Conservation (phyloP, 2,113 vertebrate genomes). For the Leptobrachium leishanense region DNA sequence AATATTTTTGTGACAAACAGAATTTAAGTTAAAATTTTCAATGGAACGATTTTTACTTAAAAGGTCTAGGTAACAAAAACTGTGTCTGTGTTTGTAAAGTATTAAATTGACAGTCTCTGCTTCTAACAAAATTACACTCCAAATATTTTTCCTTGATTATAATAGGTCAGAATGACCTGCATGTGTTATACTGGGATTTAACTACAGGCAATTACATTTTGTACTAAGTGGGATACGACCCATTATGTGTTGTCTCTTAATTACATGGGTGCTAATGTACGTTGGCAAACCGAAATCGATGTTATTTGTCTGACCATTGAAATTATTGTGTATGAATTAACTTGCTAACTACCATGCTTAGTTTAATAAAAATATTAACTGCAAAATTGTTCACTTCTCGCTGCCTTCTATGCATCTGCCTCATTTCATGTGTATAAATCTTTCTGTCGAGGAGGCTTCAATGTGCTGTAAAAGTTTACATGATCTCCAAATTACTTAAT, state of each 20-base stretch:
- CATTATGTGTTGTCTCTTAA: neutral
- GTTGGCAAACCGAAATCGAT: neutral
- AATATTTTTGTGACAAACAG: too few relatives aligned
- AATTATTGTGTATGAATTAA: neutral
- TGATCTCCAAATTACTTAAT: too few relatives aligned
- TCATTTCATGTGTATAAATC: too few relatives aligned
- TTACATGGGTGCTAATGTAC: neutral
- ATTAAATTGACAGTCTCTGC: slow-evolving; percentile 24
- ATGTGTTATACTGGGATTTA: slow-evolving; percentile 5
- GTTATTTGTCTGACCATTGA: neutral
- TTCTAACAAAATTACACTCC: slow-evolving; percentile 25
- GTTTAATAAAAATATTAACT: too few relatives aligned
- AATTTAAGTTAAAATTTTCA: slow-evolving; percentile 1
- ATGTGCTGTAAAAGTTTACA: too few relatives aligned
- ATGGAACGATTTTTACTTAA: slow-evolving; percentile 30
- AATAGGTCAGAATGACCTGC: slow-evolving; percentile 37
- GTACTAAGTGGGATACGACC: slow-evolving; percentile 11
- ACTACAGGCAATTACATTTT: slow-evolving; percentile 20
- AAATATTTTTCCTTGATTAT: slow-evolving; percentile 36
- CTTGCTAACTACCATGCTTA: too few relatives aligned
- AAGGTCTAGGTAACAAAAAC: slow-evolving; percentile 25
- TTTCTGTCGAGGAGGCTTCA: too few relatives aligned
- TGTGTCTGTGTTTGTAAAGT: slow-evolving; percentile 15
- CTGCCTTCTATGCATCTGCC: too few relatives aligned
- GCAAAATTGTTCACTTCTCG: too few relatives aligned